Base-by-base conservation (phyloP, 2,888 invertebrate species). In the Tetropium fuscum region DNA sequence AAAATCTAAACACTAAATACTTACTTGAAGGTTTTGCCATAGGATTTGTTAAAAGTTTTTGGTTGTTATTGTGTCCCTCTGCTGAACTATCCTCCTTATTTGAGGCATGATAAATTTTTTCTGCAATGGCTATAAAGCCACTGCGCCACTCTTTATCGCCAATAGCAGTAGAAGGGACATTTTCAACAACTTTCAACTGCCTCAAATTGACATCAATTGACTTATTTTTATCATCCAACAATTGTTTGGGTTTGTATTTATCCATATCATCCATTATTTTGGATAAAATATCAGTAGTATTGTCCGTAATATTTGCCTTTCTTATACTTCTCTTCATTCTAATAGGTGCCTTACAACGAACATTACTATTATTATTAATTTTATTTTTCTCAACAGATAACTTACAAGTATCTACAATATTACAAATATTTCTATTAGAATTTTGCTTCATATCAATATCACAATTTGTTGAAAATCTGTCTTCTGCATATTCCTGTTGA, bases 251-350 rank as follows among this genome's bases (percentile, higher is more conserved):
- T n/a, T n/a, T n/a, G n/a, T 44, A 54, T 43, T 59, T 68, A n/a
- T 53, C 60, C 69, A 71, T 71, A 6, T 55, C 61, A 13, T 59
- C 27, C 53, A 71, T 58, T 41, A 71, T 67, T 58, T 63, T 49
- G 3, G 64, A 66, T 11, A 69, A 38, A 43, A 71, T 57, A 49
- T 70, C 68, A 49, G 55, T 16, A 45, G 13, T 18, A n/a, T 15
- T 8, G 4, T 27, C 15, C 5, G n/a, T 25, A 2, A 8, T 3
- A n/a, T 27, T 27, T 47, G 5, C 11, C 16, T n/a, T n/a, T n/a
- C n/a, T n/a, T 22, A 27, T 27, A 5, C 27, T 15, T n/a, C 27
- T 25, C 10, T 27, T 44, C 10, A 16, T 44, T 16, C 27, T 44
- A 10, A 4, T 4, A 10, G 44, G 27, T 27, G 18, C 13, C 1